phyloP scores from a whole-genome alignment of 2,113 vertebrate genomes.

The Onychostruthus taczanowskii region DNA sequence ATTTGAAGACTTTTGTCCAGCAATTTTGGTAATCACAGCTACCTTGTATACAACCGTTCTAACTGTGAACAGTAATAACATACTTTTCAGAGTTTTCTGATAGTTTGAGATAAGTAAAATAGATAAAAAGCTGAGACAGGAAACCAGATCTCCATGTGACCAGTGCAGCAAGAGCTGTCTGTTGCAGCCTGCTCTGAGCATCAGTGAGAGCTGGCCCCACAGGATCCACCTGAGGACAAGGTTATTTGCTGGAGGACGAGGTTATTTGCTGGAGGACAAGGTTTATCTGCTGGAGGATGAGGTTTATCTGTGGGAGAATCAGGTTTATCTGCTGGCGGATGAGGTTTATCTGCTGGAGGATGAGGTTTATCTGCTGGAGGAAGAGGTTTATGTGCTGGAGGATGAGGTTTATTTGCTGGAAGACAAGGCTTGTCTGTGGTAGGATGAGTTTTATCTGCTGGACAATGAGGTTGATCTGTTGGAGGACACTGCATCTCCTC shows the following conservation, averaged over 20 bases:
- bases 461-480: background rate
- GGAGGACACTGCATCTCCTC: background rate
- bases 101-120: background rate
- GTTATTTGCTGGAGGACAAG: background rate
- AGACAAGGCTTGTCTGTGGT: background rate
- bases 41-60: background rate
- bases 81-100: background rate
- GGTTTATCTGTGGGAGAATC: background rate
- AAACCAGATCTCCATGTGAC: background rate
- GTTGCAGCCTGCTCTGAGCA: background rate
- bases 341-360: background rate
- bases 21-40: background rate
- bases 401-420: fast-evolving
- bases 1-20: background rate
- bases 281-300: background rate
- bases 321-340: no score
- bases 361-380: fast-evolving
- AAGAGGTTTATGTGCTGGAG: no score
- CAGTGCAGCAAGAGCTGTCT: background rate
- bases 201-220: background rate
- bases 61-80: background rate
- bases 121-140: background rate
- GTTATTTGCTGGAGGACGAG: background rate
- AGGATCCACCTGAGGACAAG: fast-evolving
- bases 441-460: background rate